These are phyloP conservation scores for Galerucella calmariensis DNA, from an alignment of 2,888 invertebrate species.

Conservation along the genomic window DNA sequence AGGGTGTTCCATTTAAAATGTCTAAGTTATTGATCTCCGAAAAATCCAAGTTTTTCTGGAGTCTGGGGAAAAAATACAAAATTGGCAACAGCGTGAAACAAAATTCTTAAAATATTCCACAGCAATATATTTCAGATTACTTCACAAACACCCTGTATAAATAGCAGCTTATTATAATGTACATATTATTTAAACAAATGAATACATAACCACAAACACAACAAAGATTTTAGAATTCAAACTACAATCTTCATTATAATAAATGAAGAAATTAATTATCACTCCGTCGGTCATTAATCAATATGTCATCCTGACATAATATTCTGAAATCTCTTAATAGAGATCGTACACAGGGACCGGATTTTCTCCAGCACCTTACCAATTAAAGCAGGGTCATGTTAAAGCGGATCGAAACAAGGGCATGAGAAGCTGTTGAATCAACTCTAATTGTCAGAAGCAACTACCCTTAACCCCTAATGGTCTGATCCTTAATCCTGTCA, in stretches of 20 bases:
- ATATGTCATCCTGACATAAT: slow-evolving; percentile 31
- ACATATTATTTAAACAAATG: too few species aligned
- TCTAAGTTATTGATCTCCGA: too few species aligned
- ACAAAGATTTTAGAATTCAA: not conserved
- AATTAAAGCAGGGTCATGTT: slow-evolving; percentile 54
- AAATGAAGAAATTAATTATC: not conserved
- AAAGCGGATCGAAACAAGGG: slow-evolving; percentile 55
- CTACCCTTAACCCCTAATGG: slow-evolving; percentile 61
- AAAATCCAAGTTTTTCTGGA: too few species aligned
- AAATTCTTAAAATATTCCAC: too few species aligned
- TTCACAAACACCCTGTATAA: too few species aligned
- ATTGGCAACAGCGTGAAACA: too few species aligned
- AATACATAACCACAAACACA: not conserved
- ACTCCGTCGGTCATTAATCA: slow-evolving; percentile 32
- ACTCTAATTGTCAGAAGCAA: slow-evolving; percentile 60
- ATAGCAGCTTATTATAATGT: too few species aligned
- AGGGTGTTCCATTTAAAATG: too few species aligned
- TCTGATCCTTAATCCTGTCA: slow-evolving; percentile 62
- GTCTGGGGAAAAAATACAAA: too few species aligned
- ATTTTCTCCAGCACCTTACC: slow-evolving; percentile 47
- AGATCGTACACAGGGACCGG: slow-evolving; percentile 14
- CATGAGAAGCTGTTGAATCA: slow-evolving; percentile 42
- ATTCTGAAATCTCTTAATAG: slow-evolving; percentile 15
- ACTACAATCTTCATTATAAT: not conserved
- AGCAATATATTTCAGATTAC: too few species aligned